Conservation (phyloP, 2,797 vertebrate species). For the Cossypha heuglini region DNA sequence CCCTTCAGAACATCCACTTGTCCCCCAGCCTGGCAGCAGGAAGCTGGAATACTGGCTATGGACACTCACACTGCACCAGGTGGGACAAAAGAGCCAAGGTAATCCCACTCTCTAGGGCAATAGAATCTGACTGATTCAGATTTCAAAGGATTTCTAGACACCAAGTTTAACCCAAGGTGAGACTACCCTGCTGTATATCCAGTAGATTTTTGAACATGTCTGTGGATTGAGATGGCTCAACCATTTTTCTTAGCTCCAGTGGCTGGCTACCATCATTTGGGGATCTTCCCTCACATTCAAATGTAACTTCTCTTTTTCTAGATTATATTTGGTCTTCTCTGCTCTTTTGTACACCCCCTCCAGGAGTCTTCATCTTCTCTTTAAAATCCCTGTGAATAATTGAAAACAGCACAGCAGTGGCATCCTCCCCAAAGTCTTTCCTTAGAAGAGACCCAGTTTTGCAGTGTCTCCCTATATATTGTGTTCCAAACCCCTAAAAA, state of each 20-base stretch:
- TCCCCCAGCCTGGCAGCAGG: not conserved
- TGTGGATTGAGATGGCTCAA: not conserved
- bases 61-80: not conserved
- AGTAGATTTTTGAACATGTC: no score
- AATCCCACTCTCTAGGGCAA: not conserved
- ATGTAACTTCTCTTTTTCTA: not conserved
- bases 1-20: not conserved
- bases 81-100: not conserved
- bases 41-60: not conserved
- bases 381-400: not conserved
- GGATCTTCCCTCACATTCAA: not conserved
- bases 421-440: not conserved
- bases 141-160: not conserved
- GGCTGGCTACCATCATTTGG: not conserved
- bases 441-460: not conserved
- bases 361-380: not conserved
- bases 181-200: not conserved
- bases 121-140: not conserved
- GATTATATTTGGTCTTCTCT: not conserved
- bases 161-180: not conserved
- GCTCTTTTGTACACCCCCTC: rapidly evolving
- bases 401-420: not conserved
- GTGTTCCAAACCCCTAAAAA: not conserved
- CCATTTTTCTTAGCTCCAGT: not conserved
- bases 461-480: not conserved